These are phyloP conservation scores for Gephyroberyx darwinii DNA, from an alignment of 2,797 vertebrate genomes.

Conservation along the genomic window DNA sequence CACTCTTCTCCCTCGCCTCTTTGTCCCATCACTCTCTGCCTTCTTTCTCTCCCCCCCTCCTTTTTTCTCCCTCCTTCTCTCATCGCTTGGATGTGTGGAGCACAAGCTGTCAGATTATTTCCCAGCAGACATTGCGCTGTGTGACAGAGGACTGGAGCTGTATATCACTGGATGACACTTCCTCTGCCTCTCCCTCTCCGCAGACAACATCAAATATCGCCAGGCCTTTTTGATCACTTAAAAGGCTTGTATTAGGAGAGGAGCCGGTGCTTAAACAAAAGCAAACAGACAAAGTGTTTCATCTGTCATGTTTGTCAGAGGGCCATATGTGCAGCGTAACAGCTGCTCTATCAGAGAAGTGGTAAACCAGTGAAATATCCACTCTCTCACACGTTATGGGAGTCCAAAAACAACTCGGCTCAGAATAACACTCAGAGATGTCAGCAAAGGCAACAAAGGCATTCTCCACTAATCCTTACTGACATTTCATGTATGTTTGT, in stretches of 20 bases:
- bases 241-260: conserved; percentile 75
- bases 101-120: conserved; percentile 81
- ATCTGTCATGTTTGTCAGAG: conserved; percentile 74
- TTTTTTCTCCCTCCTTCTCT: conserved; percentile 44
- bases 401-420: conserved; percentile 32
- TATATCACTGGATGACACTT: conserved; percentile 76
- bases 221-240: conserved; percentile 78
- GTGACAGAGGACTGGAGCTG: conserved; percentile 75
- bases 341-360: conserved; percentile 63
- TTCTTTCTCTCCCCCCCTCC: conserved; percentile 20
- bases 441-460: conserved; percentile 10
- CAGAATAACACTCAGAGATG: not conserved
- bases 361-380: conserved; percentile 42
- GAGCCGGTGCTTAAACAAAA: conserved; percentile 73
- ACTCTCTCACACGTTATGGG: conserved; percentile 35
- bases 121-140: conserved; percentile 74
- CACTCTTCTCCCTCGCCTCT: conserved; percentile 41
- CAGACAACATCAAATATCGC: conserved; percentile 78
- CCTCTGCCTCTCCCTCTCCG: conserved; percentile 49
- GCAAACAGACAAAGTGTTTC: conserved; percentile 76
- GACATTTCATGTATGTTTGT: not conserved
- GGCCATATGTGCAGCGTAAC: conserved; percentile 72
- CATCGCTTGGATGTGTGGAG: conserved; percentile 69
- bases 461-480: not conserved
- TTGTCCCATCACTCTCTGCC: conserved; percentile 64